Conservation (phyloP, 1,140 invertebrate genomes). For the Varroa destructor region DNA sequence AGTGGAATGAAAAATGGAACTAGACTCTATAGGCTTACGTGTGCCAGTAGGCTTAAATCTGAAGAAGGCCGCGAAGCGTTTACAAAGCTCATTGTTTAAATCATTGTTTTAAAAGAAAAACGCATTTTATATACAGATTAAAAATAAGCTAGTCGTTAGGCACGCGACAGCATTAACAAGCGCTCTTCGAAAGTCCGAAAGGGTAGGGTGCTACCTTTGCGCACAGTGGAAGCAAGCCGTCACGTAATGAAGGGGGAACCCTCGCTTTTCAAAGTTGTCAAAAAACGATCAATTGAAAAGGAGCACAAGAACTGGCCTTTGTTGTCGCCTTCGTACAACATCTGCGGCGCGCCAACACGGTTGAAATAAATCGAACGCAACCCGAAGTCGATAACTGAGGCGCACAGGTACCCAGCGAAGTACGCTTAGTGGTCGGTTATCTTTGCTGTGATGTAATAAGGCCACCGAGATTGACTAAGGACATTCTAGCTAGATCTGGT, state of each 20-base stretch:
- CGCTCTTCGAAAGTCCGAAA: conserved; percentile 38
- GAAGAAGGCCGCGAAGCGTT: too few species aligned
- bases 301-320: conserved; percentile 68
- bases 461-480: conserved; percentile 58
- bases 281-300: conserved; percentile 40
- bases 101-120: too few species aligned
- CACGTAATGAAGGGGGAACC: conserved; percentile 41
- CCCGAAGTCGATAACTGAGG: conserved; percentile 60
- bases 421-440: conserved; percentile 57
- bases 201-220: conserved; percentile 52
- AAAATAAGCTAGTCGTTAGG: too few species aligned
- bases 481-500: conserved; percentile 70
- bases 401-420: conserved; percentile 55
- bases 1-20: too few species aligned
- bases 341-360: conserved; percentile 77
- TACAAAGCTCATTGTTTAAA: too few species aligned
- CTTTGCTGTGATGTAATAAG: conserved; percentile 83
- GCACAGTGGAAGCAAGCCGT: conserved; percentile 48
- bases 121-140: too few species aligned
- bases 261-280: conserved; percentile 40
- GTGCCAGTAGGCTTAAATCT: too few species aligned
- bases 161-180: too few species aligned
- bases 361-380: conserved; percentile 68
- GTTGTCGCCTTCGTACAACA: conserved; percentile 72
- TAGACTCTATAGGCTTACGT: too few species aligned